Evolutionary conservation across 1,140 invertebrate genomes (phyloP).

Genomic region (Pseudomyrmex gracilis): DNA sequence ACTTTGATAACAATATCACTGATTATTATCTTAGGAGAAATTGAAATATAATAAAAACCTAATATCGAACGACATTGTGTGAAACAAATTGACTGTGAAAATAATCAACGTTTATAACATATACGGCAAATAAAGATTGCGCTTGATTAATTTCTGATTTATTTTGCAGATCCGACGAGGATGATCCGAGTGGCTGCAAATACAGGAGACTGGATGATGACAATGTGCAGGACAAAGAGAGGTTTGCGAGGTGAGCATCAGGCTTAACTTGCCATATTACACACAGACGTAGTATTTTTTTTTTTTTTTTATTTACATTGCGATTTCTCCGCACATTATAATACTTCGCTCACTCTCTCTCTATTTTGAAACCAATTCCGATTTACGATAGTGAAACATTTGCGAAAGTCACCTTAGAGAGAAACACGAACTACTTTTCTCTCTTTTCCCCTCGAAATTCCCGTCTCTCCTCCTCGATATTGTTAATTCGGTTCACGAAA

Average conservation of each 20-base stretch:
- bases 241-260: conserved; percentile 93
- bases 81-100: not conserved
- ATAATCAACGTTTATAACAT: not conserved
- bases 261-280: conserved; percentile 55
- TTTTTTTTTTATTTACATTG: not conserved
- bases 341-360: not conserved
- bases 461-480: conserved; percentile 33
- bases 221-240: conserved; percentile 97
- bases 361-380: not conserved
- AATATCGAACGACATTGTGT: not conserved
- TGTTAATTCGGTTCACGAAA: conserved; percentile 74
- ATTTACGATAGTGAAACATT: not conserved
- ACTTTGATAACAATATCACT: not conserved
- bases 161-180: conserved; percentile 91
- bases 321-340: not conserved
- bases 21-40: too few relatives aligned
- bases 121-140: not conserved
- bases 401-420: conserved; percentile 20
- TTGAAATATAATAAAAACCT: too few relatives aligned
- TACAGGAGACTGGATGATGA: conserved; percentile 96
- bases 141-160: conserved; percentile 7
- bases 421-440: not conserved
- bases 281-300: not conserved
- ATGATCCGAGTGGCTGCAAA: conserved; percentile 92
- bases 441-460: conserved; percentile 11